Evolutionary conservation across 2,888 invertebrate genomes (phyloP), one percentile per base, ranked within the genome.

Genomic region (Hypolimnas misippus): DNA sequence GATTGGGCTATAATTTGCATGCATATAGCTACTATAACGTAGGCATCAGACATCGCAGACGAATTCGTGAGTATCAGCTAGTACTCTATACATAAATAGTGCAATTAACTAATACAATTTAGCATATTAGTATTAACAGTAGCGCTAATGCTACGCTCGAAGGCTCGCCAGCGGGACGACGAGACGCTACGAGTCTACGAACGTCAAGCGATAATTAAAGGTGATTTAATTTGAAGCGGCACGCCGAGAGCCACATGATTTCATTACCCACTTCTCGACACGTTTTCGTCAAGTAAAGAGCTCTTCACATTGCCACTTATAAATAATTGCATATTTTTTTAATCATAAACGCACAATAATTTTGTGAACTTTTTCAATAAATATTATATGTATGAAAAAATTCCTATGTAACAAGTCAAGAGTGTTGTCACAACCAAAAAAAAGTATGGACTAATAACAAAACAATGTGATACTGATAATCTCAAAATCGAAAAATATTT

Each of bases 201-300:
- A 49, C 14, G 49, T 49, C 49, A 16, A 14, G 66, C 72, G 74
- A 75, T 87, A 87, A 86, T 87, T 87, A 73, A 83, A 76, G 75
- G 75, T 81, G 84, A 88, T 88, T 86, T 82, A 82, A 89, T 87
- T 87, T 86, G 70, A 76, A 78, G 78, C 78, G 79, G 74, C 76
- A 74, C 74, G 76, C 78, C 78, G 74, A 78, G 84, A 81, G 82
- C 86, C 84, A 78, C 82, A 78, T 85, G 86, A 89, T 88, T 86
- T 73, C 80, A 86, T 89, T 89, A 86, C 76, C 17, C 35, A 53
- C 57, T 75, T 76, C 76, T 76, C 77, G 83, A 80, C 83, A 83
- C 82, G 80, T 82, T 83, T 84, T 58, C 57, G 57, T 51, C 63
- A 50, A 38, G 51, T 59, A 42, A 57, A 60, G 51, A 29, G 17